phyloP scores from a whole-genome alignment of 2,888 invertebrate genomes.

The Tribolium freemani region DNA sequence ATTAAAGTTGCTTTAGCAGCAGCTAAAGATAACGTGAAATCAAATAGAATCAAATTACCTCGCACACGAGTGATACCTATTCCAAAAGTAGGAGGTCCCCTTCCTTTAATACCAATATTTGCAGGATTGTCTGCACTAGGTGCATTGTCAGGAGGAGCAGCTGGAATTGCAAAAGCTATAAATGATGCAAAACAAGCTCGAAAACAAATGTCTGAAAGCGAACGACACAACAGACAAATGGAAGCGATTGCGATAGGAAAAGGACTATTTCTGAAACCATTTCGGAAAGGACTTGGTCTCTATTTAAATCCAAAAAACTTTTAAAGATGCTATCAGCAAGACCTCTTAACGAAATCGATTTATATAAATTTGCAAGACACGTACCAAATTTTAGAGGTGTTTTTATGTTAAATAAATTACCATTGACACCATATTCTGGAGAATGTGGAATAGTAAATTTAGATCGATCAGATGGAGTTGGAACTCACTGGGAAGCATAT shows the following conservation, averaged over 20 bases:
- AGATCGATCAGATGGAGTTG: conserved; percentile 45
- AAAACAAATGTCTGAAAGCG: conserved; percentile 57
- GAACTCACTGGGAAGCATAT: conserved; percentile 42
- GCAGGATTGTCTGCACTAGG: conserved; percentile 60
- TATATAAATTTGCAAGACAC: conserved; percentile 52
- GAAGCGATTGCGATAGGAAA: too few species aligned
- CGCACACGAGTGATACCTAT: too few species aligned
- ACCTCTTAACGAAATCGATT: conserved; percentile 57
- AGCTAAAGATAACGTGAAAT: too few species aligned
- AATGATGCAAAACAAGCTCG: conserved; percentile 59
- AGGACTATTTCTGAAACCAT: too few species aligned
- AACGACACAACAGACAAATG: too few species aligned
- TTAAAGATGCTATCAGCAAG: conserved; percentile 50
- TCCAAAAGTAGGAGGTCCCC: conserved; percentile 60
- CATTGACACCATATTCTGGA: conserved; percentile 45
- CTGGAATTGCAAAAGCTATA: conserved; percentile 61
- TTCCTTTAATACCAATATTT: conserved; percentile 60
- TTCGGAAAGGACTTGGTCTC: too few species aligned
- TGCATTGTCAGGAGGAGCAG: too few species aligned
- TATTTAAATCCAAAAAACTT: conserved; percentile 48
- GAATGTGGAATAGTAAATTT: conserved; percentile 57
- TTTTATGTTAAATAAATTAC: conserved; percentile 62
- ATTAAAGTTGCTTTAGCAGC: too few species aligned
- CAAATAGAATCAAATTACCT: too few species aligned
- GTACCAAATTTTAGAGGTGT: conserved; percentile 59